phyloP scores from a whole-genome alignment of 1,140 invertebrate species.

The Drosophila teissieri region DNA sequence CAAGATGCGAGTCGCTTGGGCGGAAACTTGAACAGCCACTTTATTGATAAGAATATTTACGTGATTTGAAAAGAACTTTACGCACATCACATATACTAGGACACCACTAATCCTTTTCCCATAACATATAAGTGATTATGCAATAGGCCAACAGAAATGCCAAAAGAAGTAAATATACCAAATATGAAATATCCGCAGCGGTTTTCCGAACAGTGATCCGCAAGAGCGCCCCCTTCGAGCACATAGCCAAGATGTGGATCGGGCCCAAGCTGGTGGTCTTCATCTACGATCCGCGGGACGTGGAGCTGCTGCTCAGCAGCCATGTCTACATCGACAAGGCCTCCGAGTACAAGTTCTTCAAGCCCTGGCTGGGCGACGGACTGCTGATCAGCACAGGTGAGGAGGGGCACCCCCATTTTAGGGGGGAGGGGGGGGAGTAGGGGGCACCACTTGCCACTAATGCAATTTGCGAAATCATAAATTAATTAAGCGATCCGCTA shows the following conservation, averaged over 20 bases:
- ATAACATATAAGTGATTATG: no score
- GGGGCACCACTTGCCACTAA: slow-evolving; percentile 52
- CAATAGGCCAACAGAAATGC: no score
- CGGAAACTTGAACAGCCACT: no score
- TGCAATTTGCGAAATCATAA: slow-evolving; percentile 80
- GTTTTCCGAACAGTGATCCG: slow-evolving; percentile 88
- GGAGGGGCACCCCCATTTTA: slow-evolving; percentile 13
- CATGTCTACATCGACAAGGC: slow-evolving; percentile 91
- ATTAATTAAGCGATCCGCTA: slow-evolving; percentile 74
- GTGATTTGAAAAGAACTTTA: no score
- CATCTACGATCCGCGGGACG: slow-evolving; percentile 89
- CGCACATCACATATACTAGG: no score
- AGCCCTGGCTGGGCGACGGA: slow-evolving; percentile 91
- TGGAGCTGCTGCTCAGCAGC: slow-evolving; percentile 90
- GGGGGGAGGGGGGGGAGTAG: not conserved
- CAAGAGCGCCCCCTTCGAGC: slow-evolving; percentile 86
- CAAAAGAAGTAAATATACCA: no score
- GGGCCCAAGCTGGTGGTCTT: slow-evolving; percentile 90
- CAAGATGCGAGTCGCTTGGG: no score
- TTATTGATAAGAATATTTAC: no score
- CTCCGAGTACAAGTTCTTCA: slow-evolving; percentile 89
- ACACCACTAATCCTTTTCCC: no score
- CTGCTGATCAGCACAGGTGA: slow-evolving; percentile 91
- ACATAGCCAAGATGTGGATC: slow-evolving; percentile 89
- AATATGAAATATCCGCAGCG: no score